These are phyloP conservation scores for Cryptocephalus primarius DNA, from an alignment of 2,888 invertebrate species.

Conservation along the genomic window DNA sequence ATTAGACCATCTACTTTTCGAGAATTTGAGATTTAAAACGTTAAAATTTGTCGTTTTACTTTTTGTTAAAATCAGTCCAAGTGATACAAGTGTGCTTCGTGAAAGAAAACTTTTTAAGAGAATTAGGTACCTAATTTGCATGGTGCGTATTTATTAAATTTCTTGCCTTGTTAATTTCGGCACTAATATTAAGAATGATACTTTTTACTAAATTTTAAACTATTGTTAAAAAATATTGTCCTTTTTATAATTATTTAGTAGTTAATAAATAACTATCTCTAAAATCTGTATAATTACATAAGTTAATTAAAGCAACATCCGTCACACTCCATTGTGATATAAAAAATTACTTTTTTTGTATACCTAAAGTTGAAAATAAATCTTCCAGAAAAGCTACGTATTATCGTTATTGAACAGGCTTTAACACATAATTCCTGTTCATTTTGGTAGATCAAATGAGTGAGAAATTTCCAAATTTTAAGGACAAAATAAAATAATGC, in stretches of 20 bases:
- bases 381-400: slow-evolving; percentile 12
- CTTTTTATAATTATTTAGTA: slow-evolving; percentile 10
- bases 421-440: too few relatives aligned
- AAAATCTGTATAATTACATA: slow-evolving; percentile 2
- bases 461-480: too few relatives aligned
- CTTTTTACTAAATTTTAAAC: slow-evolving; percentile 19
- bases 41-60: background rate
- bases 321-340: slow-evolving; percentile 34
- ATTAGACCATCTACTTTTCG: background rate
- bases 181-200: slow-evolving; percentile 15
- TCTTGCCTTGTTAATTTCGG: slow-evolving; percentile 9
- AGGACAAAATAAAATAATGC: too few relatives aligned
- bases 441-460: too few relatives aligned
- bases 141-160: background rate
- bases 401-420: too few relatives aligned
- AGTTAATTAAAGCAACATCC: slow-evolving; percentile 21
- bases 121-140: background rate
- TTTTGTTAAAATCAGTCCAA: background rate
- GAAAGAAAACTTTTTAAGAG: slow-evolving; percentile 1
- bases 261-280: too few relatives aligned
- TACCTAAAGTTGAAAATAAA: slow-evolving; percentile 28
- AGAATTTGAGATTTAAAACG: background rate
- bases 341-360: slow-evolving; percentile 28
- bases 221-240: slow-evolving; percentile 14
- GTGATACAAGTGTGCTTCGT: slow-evolving; percentile 1